Percentiles rank a stretch among this genome's conserved stretches.
phyloP scores from a whole-genome alignment of 2,113 vertebrate genomes.

The Zosterops borbonicus region DNA sequence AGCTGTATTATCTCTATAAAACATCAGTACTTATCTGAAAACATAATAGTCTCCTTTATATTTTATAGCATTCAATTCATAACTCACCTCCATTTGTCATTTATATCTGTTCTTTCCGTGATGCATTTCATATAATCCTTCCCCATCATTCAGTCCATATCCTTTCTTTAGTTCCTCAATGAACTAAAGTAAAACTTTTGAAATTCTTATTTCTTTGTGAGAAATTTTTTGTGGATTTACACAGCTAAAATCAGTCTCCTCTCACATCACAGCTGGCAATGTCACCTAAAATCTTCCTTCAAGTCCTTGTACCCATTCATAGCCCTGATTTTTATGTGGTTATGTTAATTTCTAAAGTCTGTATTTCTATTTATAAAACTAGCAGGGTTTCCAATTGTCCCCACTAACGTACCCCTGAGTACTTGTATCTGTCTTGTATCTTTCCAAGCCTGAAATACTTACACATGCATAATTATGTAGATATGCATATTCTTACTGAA shows the following conservation, averaged over 20 bases:
- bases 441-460: background rate
- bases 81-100: slow-evolving; percentile 10
- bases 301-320: background rate
- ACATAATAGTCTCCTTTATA: background rate
- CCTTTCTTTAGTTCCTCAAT: background rate
- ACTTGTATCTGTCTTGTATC: background rate
- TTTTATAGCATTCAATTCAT: slow-evolving; percentile 7
- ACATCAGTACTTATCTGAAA: background rate
- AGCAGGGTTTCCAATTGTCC: background rate
- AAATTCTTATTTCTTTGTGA: background rate
- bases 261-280: background rate
- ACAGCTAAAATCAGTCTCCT: background rate
- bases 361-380: background rate
- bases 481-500: background rate
- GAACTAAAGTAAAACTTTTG: background rate
- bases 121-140: background rate
- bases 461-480: background rate
- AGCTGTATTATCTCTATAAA: slow-evolving; percentile 23
- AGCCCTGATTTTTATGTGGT: background rate
- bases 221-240: background rate
- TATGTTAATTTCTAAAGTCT: background rate
- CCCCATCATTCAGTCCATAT: background rate
- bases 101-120: background rate
- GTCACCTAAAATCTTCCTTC: background rate
- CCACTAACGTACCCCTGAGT: background rate